Conservation (phyloP, 2,888 invertebrate species). For the Amphiduros pacificus region DNA sequence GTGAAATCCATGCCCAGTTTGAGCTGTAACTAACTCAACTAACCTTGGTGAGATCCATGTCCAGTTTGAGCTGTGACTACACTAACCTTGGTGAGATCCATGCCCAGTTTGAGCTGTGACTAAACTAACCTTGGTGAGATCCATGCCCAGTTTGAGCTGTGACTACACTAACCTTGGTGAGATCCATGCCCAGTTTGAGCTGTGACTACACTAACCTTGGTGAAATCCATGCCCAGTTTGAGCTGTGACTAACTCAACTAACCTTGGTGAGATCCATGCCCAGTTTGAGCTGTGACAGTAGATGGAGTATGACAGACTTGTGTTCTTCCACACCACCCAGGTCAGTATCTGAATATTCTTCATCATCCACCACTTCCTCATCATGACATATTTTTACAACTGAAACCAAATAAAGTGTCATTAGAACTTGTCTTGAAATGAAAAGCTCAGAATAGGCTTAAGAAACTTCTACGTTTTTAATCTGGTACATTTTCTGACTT, state of each 20-base stretch:
- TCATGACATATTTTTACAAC: slow-evolving; percentile 40
- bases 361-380: slow-evolving; percentile 56
- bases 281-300: slow-evolving; percentile 62
- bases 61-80: too few relatives aligned
- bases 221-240: slow-evolving; percentile 44
- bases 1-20: too few relatives aligned
- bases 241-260: slow-evolving; percentile 57
- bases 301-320: slow-evolving; percentile 60
- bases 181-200: slow-evolving; percentile 64
- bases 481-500: too few relatives aligned
- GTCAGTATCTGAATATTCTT: slow-evolving; percentile 48
- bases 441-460: too few relatives aligned
- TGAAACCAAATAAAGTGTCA: too few relatives aligned
- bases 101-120: too few relatives aligned
- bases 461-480: too few relatives aligned
- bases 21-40: too few relatives aligned
- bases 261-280: slow-evolving; percentile 64
- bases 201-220: slow-evolving; percentile 35
- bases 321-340: slow-evolving; percentile 59
- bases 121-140: too few relatives aligned
- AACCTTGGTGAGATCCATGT: too few relatives aligned
- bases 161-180: slow-evolving; percentile 62
- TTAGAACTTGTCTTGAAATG: too few relatives aligned
- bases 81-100: too few relatives aligned
- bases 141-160: slow-evolving; percentile 51